These are phyloP conservation scores for Pantala flavescens DNA, from an alignment of 1,140 invertebrate genomes.

Conservation along the genomic window DNA sequence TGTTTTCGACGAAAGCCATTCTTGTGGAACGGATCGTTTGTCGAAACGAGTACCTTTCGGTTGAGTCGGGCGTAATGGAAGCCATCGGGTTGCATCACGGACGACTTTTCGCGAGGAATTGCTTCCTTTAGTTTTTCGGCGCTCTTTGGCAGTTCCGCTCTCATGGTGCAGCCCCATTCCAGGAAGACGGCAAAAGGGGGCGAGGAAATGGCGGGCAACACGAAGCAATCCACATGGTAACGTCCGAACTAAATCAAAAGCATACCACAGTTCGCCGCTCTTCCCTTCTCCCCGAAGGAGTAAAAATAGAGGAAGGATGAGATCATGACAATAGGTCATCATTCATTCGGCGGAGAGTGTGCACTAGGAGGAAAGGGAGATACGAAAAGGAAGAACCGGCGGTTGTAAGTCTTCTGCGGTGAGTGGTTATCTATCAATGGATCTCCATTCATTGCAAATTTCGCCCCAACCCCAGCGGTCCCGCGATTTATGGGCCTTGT, in stretches of 20 bases:
- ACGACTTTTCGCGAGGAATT: background rate
- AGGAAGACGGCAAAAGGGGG: background rate
- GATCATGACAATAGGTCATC: constrained; percentile 1
- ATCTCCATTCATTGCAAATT: constrained; percentile 7
- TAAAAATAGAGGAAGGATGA: background rate
- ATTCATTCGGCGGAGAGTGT: background rate
- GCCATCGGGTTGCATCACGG: background rate
- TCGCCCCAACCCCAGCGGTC: background rate
- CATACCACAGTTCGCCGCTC: background rate
- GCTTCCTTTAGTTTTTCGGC: background rate
- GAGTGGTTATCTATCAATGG: constrained; percentile 5
- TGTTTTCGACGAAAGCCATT: too few species aligned
- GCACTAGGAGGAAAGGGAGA: background rate
- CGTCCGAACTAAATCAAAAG: background rate
- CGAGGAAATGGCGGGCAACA: background rate
- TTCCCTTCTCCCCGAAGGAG: background rate
- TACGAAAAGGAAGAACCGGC: background rate
- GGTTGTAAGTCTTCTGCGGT: constrained; percentile 3
- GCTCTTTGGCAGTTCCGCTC: background rate
- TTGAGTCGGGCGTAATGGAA: background rate
- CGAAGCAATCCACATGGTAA: background rate
- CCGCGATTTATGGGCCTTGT: background rate
- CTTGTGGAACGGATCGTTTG: background rate
- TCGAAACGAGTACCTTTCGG: background rate
- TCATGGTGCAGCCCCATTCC: background rate